A percentile compares a stretch with the other conserved stretches of the same genome.
Conservation (phyloP, 1,140 invertebrate genomes). For the Zophobas morio region DNA sequence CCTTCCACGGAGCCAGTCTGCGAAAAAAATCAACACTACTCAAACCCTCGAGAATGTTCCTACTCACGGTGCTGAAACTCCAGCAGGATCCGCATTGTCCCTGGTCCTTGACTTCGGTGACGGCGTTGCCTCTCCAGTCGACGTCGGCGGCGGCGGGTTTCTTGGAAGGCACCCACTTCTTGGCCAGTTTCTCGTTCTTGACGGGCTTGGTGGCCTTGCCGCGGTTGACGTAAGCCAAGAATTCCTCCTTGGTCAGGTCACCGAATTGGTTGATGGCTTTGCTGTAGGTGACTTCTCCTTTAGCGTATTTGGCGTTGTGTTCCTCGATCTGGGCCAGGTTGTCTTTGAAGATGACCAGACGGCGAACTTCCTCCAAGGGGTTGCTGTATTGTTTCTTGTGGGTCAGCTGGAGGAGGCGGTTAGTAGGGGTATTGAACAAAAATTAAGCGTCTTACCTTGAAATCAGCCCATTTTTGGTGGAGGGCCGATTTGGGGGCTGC, state of each 20-base stretch:
- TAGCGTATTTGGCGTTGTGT: constrained; percentile 82
- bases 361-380: constrained; percentile 81
- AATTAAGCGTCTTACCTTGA: constrained; percentile 75
- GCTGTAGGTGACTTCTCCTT: constrained; percentile 77
- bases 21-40: constrained; percentile 42
- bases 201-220: constrained; percentile 70
- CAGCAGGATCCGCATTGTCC: constrained; percentile 69
- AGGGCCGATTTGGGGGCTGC: constrained; percentile 60
- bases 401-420: constrained; percentile 29
- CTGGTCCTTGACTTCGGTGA: constrained; percentile 71
- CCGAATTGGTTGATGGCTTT: constrained; percentile 85
- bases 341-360: constrained; percentile 89
- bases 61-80: constrained; percentile 70
- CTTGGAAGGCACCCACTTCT: constrained; percentile 12
- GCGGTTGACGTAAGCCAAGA: constrained; percentile 75
- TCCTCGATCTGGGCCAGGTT: constrained; percentile 86
- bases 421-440: not conserved
- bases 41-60: not conserved
- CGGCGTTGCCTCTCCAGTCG: constrained; percentile 62
- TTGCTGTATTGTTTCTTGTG: constrained; percentile 75
- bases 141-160: constrained; percentile 49
- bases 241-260: constrained; percentile 89
- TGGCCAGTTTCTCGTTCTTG: constrained; percentile 21
- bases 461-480: constrained; percentile 81
- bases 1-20: constrained; percentile 95